These are phyloP conservation scores for Mus musculus DNA, from an alignment of 2,113 vertebrate species.

Conservation along the genomic window GRCm39 chr3:84831501-84832000, in stretches of 20 bases:
- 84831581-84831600: background rate
- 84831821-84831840: background rate
- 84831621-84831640: slow-evolving; percentile 43
- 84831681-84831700: slow-evolving; percentile 5
- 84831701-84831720: background rate
- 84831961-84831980: background rate
- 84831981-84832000: background rate
- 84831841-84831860: background rate
- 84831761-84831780: background rate
- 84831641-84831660: slow-evolving; percentile 5
- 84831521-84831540: background rate
- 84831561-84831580: background rate
- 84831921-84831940: background rate
- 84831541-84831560: background rate
- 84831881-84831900: slow-evolving; percentile 21
- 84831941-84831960: background rate
- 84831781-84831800: background rate
- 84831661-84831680: background rate
- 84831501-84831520: background rate
- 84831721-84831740: background rate
- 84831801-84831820: background rate
- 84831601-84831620: slow-evolving; percentile 47
- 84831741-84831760: background rate
- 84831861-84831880: background rate
- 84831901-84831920: slow-evolving; percentile 24